These are phyloP conservation scores for Rhinogobio ventralis DNA, from an alignment of 2,797 vertebrate species.

Conservation along the genomic window DNA sequence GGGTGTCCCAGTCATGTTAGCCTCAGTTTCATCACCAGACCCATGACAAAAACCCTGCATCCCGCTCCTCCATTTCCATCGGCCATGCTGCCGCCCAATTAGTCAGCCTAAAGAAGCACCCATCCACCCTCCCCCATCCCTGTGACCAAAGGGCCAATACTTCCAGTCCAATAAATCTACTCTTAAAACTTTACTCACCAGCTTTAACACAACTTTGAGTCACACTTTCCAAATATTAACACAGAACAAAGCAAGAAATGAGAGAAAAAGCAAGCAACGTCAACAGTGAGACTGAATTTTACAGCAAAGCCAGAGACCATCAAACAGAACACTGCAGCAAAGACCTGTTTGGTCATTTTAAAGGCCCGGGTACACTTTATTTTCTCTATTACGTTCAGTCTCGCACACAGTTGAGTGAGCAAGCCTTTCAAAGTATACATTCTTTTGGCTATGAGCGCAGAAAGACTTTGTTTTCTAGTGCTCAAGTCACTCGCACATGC, in stretches of 20 bases:
- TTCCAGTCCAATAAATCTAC: constrained; percentile 58
- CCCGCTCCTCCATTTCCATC: constrained; percentile 14
- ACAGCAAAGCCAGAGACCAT: constrained; percentile 14
- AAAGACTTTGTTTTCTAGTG: no score
- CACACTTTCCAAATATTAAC: constrained; percentile 52
- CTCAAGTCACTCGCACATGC: no score
- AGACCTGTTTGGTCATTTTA: constrained; percentile 1
- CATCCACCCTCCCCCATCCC: constrained; percentile 20
- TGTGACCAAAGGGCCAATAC: constrained; percentile 53
- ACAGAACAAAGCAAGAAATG: constrained; percentile 5
- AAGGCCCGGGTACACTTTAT: not conserved
- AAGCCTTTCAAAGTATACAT: not conserved
- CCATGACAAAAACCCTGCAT: constrained; percentile 30
- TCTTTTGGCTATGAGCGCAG: no score
- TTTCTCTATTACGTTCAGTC: not conserved
- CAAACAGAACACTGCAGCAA: not conserved
- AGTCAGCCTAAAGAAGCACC: constrained; percentile 47
- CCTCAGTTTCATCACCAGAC: constrained; percentile 53
- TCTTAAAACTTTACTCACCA: constrained; percentile 51
- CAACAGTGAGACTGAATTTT: constrained; percentile 2
- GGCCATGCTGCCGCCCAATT: constrained; percentile 52
- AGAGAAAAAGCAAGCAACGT: not conserved
- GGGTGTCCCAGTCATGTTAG: constrained; percentile 61
- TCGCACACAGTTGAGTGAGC: not conserved
- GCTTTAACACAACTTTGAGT: constrained; percentile 52